Base-by-base conservation (phyloP, 2,888 invertebrate genomes). In the Agapostemon virescens region DNA sequence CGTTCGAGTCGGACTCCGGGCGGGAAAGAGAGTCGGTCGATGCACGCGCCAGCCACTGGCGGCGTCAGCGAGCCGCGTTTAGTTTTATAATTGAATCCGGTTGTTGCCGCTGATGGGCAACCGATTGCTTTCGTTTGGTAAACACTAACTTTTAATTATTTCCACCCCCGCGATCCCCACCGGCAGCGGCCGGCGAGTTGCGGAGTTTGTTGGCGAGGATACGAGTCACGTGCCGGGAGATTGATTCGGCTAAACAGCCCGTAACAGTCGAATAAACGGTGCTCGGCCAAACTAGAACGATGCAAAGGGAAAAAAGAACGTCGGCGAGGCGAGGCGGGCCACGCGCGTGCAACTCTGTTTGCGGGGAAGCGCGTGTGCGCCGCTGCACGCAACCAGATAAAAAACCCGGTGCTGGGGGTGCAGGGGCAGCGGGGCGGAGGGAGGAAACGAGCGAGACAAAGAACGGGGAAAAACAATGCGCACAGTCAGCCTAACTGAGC, bases 91-190 rank as follows among this genome's bases (percentile, higher is more conserved):
- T 89, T 88, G 90, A 90, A 89, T 90, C 87, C 89, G 81, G 83
- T 90, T 89, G 89, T 90, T 89, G 84, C 82, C 87, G 84, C 82
- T 87, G 90, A 90, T 90, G 85, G 88, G 85, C 86, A 84, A 86
- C 85, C 88, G 88, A 90, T 90, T 90, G 89, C 87, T 89, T 89
- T 86, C 89, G 88, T 88, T 88, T 87, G 88, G 88, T 88, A 89
- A 90, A 90, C 88, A 89, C 87, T 85, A 88, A 89, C 88, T 90
- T 90, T 90, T 90, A 89, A 90, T 90, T 88, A 89, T 89, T 89
- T 89, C 86, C 79, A 20, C 20, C 61, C 20, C 13, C 61, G 4
- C 30, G 61, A 9, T 17, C 20, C 77, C 81, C 78, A 70, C 36
- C 81, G 69, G 68, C 26, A n/a, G 61, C 30, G 5, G 67, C 38